These are phyloP conservation scores for Oriolus oriolus DNA, from an alignment of 2,113 vertebrate genomes.

Conservation along the genomic window DNA sequence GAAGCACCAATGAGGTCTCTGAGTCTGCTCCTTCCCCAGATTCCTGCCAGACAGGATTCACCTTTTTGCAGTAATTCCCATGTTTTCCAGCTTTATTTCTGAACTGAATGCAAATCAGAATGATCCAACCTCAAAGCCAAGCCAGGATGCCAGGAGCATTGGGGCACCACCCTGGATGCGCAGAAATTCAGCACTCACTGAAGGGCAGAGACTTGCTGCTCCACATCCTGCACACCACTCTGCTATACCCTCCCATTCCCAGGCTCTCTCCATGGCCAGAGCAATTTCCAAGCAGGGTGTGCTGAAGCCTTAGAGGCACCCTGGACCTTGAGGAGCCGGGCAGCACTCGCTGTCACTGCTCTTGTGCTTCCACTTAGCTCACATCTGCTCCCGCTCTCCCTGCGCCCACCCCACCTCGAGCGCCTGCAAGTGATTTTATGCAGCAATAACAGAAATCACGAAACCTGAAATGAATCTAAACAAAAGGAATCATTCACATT, in stretches of 20 bases:
- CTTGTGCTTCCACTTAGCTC: constrained; percentile 49
- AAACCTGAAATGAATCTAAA: constrained; percentile 69
- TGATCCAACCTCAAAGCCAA: neutral
- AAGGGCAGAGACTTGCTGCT: fast-evolving
- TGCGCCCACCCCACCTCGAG: constrained; percentile 13
- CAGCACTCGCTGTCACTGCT: constrained; percentile 4
- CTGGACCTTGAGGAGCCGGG: neutral
- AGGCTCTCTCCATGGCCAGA: neutral
- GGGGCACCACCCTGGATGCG: neutral
- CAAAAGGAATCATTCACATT: constrained; percentile 62
- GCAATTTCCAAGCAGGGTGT: neutral
- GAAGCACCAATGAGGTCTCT: neutral
- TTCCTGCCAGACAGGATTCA: neutral
- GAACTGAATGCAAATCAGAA: neutral
- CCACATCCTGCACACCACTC: neutral
- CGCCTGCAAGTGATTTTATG: constrained; percentile 50
- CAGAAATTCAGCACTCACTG: fast-evolving
- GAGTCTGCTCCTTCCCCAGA: fast-evolving
- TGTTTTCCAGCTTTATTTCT: neutral
- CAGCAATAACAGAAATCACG: constrained; percentile 64
- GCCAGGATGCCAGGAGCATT: neutral
- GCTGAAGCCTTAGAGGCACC: neutral
- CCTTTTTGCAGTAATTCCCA: neutral
- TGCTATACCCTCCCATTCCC: fast-evolving
- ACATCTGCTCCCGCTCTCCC: constrained; percentile 14